Evolutionary conservation across 2,888 invertebrate species (phyloP).

Genomic region (Chaitophorus viminalis): DNA sequence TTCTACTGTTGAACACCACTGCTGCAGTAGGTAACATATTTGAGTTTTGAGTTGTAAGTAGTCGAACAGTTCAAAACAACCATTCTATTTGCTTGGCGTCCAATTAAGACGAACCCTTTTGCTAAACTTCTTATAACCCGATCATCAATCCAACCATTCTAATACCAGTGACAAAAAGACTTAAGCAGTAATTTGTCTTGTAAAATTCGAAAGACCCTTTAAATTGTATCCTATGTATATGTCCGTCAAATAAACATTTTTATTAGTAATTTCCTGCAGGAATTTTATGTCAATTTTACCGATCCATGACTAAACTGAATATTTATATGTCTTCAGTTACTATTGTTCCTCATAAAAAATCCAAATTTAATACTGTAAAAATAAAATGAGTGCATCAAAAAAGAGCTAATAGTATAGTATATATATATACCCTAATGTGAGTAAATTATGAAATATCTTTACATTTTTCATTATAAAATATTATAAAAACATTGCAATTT

Average conservation of each 20-base stretch:
- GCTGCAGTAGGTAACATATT: background rate
- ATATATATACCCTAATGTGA: too few species aligned
- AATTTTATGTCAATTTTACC: background rate
- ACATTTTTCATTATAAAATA: too few species aligned
- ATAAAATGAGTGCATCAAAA: background rate
- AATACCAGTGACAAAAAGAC: constrained; percentile 12
- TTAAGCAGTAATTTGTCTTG: background rate
- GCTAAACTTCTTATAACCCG: constrained; percentile 1
- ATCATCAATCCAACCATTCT: background rate
- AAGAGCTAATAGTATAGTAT: background rate
- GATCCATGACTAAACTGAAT: background rate
- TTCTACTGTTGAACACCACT: background rate
- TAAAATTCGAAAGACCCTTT: background rate
- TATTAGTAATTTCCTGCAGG: background rate
- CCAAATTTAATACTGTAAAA: background rate
- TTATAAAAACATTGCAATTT: too few species aligned
- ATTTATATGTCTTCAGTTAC: background rate
- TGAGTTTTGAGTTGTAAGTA: constrained; percentile 11
- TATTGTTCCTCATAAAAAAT: background rate
- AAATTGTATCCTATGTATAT: background rate
- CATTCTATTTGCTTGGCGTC: background rate
- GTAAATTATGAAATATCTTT: too few species aligned
- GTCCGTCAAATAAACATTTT: background rate
- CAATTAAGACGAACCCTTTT: constrained; percentile 18
- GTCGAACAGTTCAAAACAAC: background rate